phyloP scores from a whole-genome alignment of 2,113 vertebrate genomes.

The Apodemus sylvaticus region DNA sequence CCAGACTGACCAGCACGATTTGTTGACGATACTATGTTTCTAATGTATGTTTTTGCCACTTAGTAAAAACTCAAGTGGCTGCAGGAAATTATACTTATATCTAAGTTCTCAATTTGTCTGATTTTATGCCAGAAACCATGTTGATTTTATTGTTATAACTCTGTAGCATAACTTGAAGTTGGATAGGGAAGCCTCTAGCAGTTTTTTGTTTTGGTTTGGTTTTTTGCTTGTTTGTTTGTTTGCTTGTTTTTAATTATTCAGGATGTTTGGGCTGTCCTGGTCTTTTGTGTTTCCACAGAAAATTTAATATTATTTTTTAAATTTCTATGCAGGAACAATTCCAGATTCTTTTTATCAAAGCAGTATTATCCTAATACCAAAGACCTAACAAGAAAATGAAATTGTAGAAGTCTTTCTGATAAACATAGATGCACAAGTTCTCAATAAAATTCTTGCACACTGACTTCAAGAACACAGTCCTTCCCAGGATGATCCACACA shows the following conservation, averaged over 20 bases:
- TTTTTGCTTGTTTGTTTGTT: too few relatives aligned
- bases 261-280: neutral
- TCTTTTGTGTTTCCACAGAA: neutral
- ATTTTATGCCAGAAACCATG: neutral
- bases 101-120: neutral
- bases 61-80: neutral
- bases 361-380: neutral
- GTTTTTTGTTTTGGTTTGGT: neutral
- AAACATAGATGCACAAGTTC: neutral
- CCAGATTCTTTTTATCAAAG: neutral
- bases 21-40: neutral
- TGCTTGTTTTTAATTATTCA: neutral
- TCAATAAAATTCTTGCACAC: neutral
- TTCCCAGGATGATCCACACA: neutral
- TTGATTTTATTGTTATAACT: neutral
- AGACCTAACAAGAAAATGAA: neutral
- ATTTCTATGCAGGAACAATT: neutral
- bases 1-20: neutral
- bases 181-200: neutral
- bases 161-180: neutral
- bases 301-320: neutral
- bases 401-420: neutral
- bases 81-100: neutral
- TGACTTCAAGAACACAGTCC: neutral
- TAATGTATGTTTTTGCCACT: neutral